These are phyloP conservation scores for Epinephelus fuscoguttatus DNA, from an alignment of 2,113 vertebrate species.

Conservation along the genomic window DNA sequence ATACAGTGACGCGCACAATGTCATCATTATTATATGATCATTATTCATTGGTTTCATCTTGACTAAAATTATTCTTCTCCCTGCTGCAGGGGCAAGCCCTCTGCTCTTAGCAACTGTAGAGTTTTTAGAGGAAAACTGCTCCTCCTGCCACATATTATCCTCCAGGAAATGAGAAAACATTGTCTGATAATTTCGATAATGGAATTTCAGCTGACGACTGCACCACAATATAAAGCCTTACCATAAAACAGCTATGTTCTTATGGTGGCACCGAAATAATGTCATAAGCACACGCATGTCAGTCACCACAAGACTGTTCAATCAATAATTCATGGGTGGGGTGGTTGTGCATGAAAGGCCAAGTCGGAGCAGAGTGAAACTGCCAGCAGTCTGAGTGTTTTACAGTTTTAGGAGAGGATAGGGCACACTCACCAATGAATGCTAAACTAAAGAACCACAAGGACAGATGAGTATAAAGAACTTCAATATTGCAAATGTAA, in stretches of 20 bases:
- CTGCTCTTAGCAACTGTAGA: too few species aligned
- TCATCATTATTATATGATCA: background rate
- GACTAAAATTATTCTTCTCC: background rate
- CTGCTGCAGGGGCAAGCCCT: too few species aligned
- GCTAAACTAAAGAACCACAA: too few species aligned
- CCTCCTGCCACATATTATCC: too few species aligned
- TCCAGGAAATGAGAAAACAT: too few species aligned
- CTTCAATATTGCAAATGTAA: too few species aligned
- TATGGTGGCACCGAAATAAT: background rate
- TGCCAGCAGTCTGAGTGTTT: background rate
- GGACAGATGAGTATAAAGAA: too few species aligned
- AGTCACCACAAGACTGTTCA: background rate
- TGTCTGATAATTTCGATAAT: too few species aligned
- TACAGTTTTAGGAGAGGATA: background rate
- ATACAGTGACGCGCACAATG: background rate
- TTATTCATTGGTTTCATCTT: background rate
- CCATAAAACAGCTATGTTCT: background rate
- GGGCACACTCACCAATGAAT: too few species aligned
- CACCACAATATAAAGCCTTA: background rate
- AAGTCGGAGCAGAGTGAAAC: background rate
- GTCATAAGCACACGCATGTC: background rate
- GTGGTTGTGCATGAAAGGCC: background rate
- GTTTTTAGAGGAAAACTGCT: too few species aligned
- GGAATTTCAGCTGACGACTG: background rate
- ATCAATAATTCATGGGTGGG: background rate